Evolutionary conservation across 2,113 vertebrate genomes (phyloP), one percentile per base, ranked within the genome.

Genomic region (Syrrhaptes paradoxus): DNA sequence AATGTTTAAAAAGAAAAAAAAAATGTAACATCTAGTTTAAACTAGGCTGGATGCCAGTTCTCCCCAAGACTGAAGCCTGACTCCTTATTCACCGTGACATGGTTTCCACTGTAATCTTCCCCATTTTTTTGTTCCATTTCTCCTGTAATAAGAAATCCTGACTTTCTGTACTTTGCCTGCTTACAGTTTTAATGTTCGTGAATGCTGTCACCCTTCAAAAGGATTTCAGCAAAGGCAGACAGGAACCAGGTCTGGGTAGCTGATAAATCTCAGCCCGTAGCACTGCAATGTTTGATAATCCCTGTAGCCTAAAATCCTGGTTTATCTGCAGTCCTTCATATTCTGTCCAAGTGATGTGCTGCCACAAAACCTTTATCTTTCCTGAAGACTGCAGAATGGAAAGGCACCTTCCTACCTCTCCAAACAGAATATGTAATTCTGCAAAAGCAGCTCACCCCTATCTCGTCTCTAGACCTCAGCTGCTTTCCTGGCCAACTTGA

Each of bases 181-280:
- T 93, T 88, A 52, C n/a, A 72, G 17, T 89, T 96, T 62, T 57
- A 80, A 88, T 54, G 55, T 55, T 74, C 28, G 24, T 3, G 6
- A 89, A 61, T 63, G 51, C 52, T 87, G 63, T 93, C 85, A 91
- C n/a, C 63, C 38, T 91, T 70, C 75, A 38, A 75, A 93, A 80
- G 45, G 63, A 81, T 91, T 92, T 88, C 29, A 51, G 83, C 84
- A 94, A 78, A 93, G 49, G 70, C 81, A 95, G 90, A 72, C 1
- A 74, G 66, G 74, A 84, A 45, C 54, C 77, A 70, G 59, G 62
- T 48, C 54, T 67, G 32, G 38, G n/a, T 58, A 51, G 55, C 68
- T 83, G 59, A 89, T 68, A 73, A 83, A 85, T 49, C 70, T 86
- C 91, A 77, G 83, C 34, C 89, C 84, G 88, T 65, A 88, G 65